Base-by-base conservation (phyloP, 2,888 invertebrate genomes). In the Nomada goodeniana region DNA sequence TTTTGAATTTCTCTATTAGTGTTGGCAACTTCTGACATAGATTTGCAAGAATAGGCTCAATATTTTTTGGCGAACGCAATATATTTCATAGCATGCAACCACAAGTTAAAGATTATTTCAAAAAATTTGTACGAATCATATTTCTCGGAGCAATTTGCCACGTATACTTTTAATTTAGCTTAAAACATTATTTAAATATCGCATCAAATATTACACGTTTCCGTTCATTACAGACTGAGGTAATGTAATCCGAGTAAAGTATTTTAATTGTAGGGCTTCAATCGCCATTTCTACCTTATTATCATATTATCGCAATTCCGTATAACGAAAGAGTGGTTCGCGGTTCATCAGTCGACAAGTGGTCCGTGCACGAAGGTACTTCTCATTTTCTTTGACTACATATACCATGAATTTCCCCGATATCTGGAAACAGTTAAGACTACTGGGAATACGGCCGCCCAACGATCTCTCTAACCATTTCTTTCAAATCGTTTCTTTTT, bases 401-500 rank as follows among this genome's bases (percentile, higher is more conserved):
- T 69, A 53, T 55, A 79, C 13, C 79, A 78, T 84, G 81, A 88
- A 88, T 89, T 85, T 81, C 82, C 47, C 9, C 82, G 78, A 85
- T 88, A 89, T 89, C 88, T 85, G 85, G 78, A 80, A 83, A 88
- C 85, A 75, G 83, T 84, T 78, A 83, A 88, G 88, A 82, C 77
- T 83, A 78, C 80, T 65, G 82, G 84, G 84, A 88, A 85, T 86
- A 80, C 82, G 70, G 59, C 64, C 68, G 84, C 79, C 63, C 76
- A 81, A 76, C 81, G 86, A 75, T 76, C 61, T 63, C 59, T 75
- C 71, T 65, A 44, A 29, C 52, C 72, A 69, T 79, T 64, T 79
- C 80, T 80, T 84, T 85, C 76, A 44, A 64, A 52, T 69, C 78
- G 47, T n/a, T 74, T 55, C 63, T 36, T 63, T 36, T 53, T 57